These are phyloP conservation scores for Ceratitis capitata DNA, from an alignment of 1,140 invertebrate species.

Conservation along the genomic window DNA sequence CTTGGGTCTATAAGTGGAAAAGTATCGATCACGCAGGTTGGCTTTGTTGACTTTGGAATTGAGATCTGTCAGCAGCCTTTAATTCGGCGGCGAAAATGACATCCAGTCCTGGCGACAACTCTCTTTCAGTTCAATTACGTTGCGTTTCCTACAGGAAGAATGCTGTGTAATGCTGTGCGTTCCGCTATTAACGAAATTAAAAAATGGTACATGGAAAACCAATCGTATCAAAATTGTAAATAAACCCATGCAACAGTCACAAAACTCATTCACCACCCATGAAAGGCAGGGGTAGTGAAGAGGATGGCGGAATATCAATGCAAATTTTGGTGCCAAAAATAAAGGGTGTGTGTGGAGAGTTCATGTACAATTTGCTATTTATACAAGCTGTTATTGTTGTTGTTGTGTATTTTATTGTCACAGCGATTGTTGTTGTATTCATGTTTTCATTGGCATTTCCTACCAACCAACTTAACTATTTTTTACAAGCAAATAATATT, in stretches of 20 bases:
- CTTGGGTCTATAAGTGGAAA: no score
- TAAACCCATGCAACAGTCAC: not conserved
- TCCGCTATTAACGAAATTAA: not conserved
- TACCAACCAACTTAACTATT: conserved; percentile 12
- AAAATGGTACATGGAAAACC: conserved; percentile 22
- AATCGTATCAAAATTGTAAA: not conserved
- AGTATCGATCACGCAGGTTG: no score
- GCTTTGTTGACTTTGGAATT: no score
- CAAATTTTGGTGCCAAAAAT: not conserved
- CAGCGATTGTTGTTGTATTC: conserved; percentile 4
- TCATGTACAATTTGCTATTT: not conserved
- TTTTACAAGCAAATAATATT: not conserved
- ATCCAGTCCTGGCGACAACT: no score
- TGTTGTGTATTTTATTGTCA: conserved; percentile 1
- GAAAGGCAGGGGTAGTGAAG: not conserved
- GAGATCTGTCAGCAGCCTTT: no score
- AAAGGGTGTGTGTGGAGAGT: not conserved
- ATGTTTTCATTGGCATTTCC: conserved; percentile 16
- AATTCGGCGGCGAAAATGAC: no score
- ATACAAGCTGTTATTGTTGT: not conserved
- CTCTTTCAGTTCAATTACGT: no score
- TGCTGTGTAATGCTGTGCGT: no score
- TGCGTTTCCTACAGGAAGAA: no score
- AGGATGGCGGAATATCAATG: no score
- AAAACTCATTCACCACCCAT: not conserved